phyloP scores from a whole-genome alignment of 2,797 vertebrate genomes.

The Molossus molossus region DNA sequence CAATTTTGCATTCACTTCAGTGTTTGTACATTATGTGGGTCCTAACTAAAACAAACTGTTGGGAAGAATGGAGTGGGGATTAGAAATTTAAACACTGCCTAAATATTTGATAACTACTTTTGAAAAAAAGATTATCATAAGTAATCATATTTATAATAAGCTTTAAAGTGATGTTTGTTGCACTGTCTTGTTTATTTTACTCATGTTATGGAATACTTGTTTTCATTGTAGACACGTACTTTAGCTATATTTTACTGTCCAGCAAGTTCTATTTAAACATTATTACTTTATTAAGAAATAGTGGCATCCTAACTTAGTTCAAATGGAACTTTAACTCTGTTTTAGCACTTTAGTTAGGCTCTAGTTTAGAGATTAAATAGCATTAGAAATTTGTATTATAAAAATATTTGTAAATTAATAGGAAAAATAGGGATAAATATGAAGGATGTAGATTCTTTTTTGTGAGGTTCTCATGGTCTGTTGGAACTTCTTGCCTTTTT shows the following conservation, averaged over 20 bases:
- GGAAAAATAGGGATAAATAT: background rate
- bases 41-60: background rate
- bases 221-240: background rate
- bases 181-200: conserved; percentile 9
- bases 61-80: background rate
- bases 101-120: conserved; percentile 36
- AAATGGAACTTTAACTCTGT: conserved; percentile 1
- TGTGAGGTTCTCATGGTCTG: background rate
- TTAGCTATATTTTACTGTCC: background rate
- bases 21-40: background rate
- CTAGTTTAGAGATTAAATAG: conserved; percentile 21
- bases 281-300: conserved; percentile 25
- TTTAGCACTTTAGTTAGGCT: conserved; percentile 44
- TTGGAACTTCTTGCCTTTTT: background rate
- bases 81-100: conserved; percentile 27
- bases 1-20: background rate
- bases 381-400: conserved; percentile 10
- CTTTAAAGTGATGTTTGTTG: conserved; percentile 37
- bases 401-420: conserved; percentile 9
- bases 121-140: background rate
- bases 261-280: conserved; percentile 21
- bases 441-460: background rate
- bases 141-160: background rate
- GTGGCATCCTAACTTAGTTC: background rate
- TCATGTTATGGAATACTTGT: conserved; percentile 4